Conservation (phyloP, 2,113 vertebrate species). For the Stegastes partitus region DNA sequence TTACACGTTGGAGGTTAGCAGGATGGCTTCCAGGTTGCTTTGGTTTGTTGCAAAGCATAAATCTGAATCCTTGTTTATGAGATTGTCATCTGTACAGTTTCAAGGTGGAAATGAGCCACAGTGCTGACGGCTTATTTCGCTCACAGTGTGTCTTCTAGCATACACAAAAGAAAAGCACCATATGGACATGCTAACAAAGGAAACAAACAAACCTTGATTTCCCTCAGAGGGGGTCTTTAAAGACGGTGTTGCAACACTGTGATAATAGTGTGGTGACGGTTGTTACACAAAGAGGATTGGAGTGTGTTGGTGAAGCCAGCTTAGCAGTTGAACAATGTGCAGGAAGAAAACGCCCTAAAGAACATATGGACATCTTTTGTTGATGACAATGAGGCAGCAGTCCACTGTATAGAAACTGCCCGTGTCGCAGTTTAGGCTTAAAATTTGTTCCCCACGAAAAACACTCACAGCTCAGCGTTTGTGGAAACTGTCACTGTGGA, state of each 20-base stretch:
- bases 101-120: too few relatives aligned
- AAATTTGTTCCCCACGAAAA: not conserved
- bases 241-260: not conserved
- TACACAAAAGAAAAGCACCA: too few relatives aligned
- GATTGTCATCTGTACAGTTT: too few relatives aligned
- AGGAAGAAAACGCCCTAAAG: not conserved
- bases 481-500: conserved; percentile 27
- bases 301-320: not conserved
- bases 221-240: not conserved
- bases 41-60: too few relatives aligned
- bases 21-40: too few relatives aligned
- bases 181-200: too few relatives aligned
- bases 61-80: too few relatives aligned
- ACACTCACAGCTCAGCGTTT: not conserved
- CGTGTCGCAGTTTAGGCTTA: conserved; percentile 3
- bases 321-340: not conserved
- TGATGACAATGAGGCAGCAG: conserved; percentile 51
- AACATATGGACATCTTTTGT: conserved; percentile 9
- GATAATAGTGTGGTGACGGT: not conserved
- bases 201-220: too few relatives aligned
- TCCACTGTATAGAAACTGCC: not conserved
- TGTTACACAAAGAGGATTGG: not conserved
- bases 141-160: too few relatives aligned
- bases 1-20: too few relatives aligned
- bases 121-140: too few relatives aligned